phyloP scores from a whole-genome alignment of 2,888 invertebrate genomes.

The Noctua janthe region DNA sequence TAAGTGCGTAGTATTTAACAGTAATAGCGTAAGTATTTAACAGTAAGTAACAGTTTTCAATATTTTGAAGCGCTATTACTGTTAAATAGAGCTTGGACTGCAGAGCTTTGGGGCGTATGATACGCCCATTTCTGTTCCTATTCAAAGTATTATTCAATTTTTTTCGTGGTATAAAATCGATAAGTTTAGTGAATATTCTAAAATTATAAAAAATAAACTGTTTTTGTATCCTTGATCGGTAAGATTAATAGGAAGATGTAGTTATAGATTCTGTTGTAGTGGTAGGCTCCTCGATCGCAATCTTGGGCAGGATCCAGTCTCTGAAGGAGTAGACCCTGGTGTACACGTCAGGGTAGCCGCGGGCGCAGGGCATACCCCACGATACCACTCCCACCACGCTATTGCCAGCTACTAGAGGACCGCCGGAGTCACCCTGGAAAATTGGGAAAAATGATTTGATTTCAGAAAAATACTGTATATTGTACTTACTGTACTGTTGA shows the following conservation, averaged over 20 bases:
- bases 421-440: conserved; percentile 89
- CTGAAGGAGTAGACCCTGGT: conserved; percentile 85
- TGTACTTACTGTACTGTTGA: too few relatives aligned
- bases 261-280: background rate
- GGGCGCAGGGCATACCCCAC: conserved; percentile 89
- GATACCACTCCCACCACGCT: conserved; percentile 88
- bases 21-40: too few relatives aligned
- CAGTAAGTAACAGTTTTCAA: too few relatives aligned
- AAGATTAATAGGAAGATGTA: background rate
- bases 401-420: conserved; percentile 84
- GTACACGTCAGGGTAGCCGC: conserved; percentile 89
- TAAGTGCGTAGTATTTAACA: background rate
- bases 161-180: background rate
- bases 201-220: background rate
- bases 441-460: background rate
- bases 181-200: background rate
- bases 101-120: background rate
- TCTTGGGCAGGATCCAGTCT: conserved; percentile 83
- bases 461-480: too few relatives aligned
- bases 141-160: background rate
- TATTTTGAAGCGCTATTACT: background rate
- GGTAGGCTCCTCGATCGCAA: conserved; percentile 33
- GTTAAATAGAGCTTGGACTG: background rate
- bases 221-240: background rate
- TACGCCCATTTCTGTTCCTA: background rate